A percentile compares a stretch with the other conserved stretches of the same genome.
Conservation (phyloP, 2,888 invertebrate genomes). For the Anthophora plumipes region DNA sequence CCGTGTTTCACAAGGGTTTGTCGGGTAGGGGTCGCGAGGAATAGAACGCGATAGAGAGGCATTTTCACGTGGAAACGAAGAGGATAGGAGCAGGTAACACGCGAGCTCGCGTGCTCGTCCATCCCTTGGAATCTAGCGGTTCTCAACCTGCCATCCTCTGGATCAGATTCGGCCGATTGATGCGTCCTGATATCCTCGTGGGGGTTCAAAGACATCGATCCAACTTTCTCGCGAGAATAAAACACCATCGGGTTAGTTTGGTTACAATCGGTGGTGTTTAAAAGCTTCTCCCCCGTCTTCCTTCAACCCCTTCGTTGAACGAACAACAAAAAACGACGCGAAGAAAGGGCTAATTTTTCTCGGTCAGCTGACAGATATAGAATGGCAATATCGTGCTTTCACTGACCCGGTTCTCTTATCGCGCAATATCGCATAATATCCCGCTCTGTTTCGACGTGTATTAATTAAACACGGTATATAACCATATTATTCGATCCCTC, state of each 20-base stretch:
- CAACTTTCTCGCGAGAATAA: too few species aligned
- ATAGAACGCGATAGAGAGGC: slow-evolving; percentile 35
- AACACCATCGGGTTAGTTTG: too few species aligned
- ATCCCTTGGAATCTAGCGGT: slow-evolving; percentile 80
- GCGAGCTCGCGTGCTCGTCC: slow-evolving; percentile 83
- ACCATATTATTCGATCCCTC: neutral
- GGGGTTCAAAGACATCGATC: slow-evolving; percentile 30
- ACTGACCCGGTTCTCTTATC: slow-evolving; percentile 37
- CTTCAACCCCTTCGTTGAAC: neutral
- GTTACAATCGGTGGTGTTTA: neutral
- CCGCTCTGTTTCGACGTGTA: slow-evolving; percentile 21
- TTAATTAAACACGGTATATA: slow-evolving; percentile 12
- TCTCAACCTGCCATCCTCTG: slow-evolving; percentile 72
- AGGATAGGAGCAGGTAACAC: slow-evolving; percentile 77
- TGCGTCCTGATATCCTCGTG: slow-evolving; percentile 8
- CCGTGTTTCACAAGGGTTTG: slow-evolving; percentile 73
- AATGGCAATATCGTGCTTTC: slow-evolving; percentile 38
- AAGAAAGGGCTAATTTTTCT: slow-evolving; percentile 18
- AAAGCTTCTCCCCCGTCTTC: neutral
- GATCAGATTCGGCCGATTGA: slow-evolving; percentile 14
- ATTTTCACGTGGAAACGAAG: slow-evolving; percentile 51
- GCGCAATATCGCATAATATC: slow-evolving; percentile 23
- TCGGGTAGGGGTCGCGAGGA: slow-evolving; percentile 53
- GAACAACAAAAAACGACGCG: neutral
- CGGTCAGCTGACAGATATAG: neutral